phyloP scores from a whole-genome alignment of 2,797 vertebrate species.

The Clarias pachynema region DNA sequence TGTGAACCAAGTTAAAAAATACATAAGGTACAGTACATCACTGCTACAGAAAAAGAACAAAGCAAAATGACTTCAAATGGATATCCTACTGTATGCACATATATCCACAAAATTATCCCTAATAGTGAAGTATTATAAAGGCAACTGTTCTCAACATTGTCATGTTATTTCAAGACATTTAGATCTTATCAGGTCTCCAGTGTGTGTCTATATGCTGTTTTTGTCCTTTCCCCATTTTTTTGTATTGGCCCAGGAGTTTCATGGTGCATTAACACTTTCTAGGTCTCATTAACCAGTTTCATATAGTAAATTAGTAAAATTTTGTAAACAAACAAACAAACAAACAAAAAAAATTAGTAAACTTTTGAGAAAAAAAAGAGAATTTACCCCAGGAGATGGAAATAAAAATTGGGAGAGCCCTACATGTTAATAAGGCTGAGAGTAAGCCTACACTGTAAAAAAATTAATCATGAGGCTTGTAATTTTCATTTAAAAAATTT shows the following conservation, averaged over 20 bases:
- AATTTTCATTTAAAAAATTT: no score
- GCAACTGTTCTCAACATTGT: neutral
- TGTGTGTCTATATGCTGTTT: no score
- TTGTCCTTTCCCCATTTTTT: no score
- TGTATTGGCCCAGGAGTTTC: no score
- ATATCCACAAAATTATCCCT: neutral
- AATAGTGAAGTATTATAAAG: neutral
- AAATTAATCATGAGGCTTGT: no score
- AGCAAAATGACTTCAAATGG: no score
- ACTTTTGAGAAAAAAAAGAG: neutral
- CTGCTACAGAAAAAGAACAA: neutral
- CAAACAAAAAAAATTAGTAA: no score
- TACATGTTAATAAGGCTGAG: neutral
- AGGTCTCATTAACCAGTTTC: no score
- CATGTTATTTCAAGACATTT: neutral
- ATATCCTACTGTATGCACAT: no score
- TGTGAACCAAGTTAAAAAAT: neutral
- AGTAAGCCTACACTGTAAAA: conserved; percentile 39
- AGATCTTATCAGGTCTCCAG: no score
- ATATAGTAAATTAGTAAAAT: neutral
- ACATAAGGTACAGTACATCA: neutral
- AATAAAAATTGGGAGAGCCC: neutral
- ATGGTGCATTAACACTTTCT: no score
- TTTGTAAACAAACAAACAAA: no score
- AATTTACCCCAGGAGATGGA: neutral